phyloP scores from a whole-genome alignment of 2,113 vertebrate genomes.

The Poecile atricapillus region DNA sequence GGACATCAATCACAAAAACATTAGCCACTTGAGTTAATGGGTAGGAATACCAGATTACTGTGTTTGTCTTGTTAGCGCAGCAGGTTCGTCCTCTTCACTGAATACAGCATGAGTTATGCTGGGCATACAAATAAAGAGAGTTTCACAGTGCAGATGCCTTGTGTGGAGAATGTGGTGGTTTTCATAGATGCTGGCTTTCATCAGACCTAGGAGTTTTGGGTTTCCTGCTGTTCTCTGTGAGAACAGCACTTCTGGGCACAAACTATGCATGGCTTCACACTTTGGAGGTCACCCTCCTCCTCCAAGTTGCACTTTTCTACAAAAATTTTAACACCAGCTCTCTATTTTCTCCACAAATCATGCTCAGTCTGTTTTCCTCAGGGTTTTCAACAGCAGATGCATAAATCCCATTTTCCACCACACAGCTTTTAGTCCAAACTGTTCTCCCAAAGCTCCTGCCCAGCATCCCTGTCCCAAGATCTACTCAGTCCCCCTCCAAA shows the following conservation, averaged over 20 bases:
- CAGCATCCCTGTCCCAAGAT: background rate
- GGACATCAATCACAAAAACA: conserved; percentile 12
- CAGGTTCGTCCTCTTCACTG: background rate
- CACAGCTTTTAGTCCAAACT: background rate
- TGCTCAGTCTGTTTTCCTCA: background rate
- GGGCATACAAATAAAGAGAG: background rate
- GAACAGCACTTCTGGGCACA: background rate
- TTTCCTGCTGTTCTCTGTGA: background rate
- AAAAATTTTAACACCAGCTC: background rate
- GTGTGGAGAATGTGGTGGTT: background rate
- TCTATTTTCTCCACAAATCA: background rate
- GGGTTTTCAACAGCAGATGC: background rate
- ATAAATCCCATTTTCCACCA: background rate
- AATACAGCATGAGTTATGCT: background rate
- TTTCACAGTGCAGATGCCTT: background rate
- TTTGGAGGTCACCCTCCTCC: background rate
- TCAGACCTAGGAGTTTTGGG: background rate
- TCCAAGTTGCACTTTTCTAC: background rate
- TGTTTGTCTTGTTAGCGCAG: conserved; percentile 27
- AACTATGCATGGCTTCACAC: background rate
- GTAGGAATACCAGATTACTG: conserved; percentile 3
- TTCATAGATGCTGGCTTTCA: background rate
- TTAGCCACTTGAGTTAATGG: conserved; percentile 20
- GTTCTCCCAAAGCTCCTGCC: background rate
- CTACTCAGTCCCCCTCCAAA: background rate